Evolutionary conservation across 1,140 invertebrate species (phyloP), one percentile per base, ranked within the genome.

Genomic region (Drosophila orena): DNA sequence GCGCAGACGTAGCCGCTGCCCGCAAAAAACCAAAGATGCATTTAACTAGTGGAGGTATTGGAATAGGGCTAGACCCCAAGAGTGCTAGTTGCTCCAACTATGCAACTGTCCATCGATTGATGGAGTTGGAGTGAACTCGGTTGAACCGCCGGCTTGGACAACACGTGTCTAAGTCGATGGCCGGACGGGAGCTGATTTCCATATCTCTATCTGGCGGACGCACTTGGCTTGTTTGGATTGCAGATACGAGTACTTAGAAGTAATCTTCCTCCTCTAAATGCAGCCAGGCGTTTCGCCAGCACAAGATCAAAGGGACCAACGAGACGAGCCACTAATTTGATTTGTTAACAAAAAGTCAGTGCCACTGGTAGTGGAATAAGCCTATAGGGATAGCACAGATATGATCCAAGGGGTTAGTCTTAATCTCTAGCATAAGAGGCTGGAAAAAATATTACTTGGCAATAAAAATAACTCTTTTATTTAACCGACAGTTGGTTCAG

Each of bases 21-120:
- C 64, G 70, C 75, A 55, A 77, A 81, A 83, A 70, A 75, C 44
- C 44, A 70, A 80, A 83, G 75, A 73, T 88, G 84, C 83, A 88
- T 76, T 88, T 89, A 83, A 83, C 79, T 89, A 81, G 76, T 70
- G 62, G 85, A 55, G 65, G 78, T 61, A 57, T 55, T 53, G 70
- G 77, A 66, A 54, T 56, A 80, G 78, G 75, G 64, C 83, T 62
- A 40, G 83, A 54, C 52, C 40, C 40, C 35, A 22, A 17, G 27
- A 37, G 40, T 27, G 66, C 59, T 75, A 70, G 73, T 70, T 40
- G 46, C 49, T 68, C 55, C 40, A 77, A 76, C 74, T 73, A 68
- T 46, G 50, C 57, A 60, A 43, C n/a, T 22, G 70, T 47, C 64
- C 77, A 88, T 88, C 79, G 83, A 88, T 88, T 89, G 81, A 88